Percentiles rank a stretch among this genome's conserved stretches.
Conservation (phyloP, 2,888 invertebrate species). For the Megamerina dolium region DNA sequence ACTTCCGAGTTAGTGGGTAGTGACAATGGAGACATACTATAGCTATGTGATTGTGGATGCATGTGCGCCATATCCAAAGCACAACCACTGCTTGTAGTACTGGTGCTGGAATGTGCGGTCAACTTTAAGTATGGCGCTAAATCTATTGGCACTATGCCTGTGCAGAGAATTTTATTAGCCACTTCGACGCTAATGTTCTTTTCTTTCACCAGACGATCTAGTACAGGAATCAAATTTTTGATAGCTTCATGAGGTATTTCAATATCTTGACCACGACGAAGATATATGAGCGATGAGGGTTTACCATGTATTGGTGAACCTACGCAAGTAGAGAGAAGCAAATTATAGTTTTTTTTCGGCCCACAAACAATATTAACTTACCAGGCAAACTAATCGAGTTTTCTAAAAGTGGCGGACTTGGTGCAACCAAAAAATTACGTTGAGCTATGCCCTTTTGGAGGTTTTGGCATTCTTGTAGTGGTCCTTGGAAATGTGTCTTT, state of each 20-base stretch:
- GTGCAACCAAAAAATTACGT: conserved; percentile 48
- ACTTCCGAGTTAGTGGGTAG: conserved; percentile 24
- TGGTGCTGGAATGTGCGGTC: conserved; percentile 51
- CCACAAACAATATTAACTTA: conserved; percentile 26
- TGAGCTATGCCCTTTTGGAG: conserved; percentile 57
- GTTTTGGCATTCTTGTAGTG: conserved; percentile 73
- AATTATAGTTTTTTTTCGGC: background rate
- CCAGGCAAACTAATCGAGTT: conserved; percentile 51
- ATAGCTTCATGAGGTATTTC: conserved; percentile 51
- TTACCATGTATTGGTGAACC: conserved; percentile 61
- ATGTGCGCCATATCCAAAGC: conserved; percentile 28
- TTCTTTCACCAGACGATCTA: conserved; percentile 50
- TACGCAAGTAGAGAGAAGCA: conserved; percentile 29
- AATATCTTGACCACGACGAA: conserved; percentile 41
- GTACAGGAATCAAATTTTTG: conserved; percentile 49
- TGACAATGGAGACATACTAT: conserved; percentile 44
- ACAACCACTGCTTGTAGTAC: conserved; percentile 44
- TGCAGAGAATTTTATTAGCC: conserved; percentile 49
- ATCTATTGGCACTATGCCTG: conserved; percentile 51
- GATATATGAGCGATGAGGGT: conserved; percentile 33
- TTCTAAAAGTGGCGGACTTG: conserved; percentile 49
- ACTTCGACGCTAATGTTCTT: conserved; percentile 47
- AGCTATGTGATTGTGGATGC: conserved; percentile 39
- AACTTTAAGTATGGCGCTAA: conserved; percentile 55
- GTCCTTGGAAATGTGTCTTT: conserved; percentile 55